A percentile compares a stretch with the other conserved stretches of the same genome.
phyloP scores from a whole-genome alignment of 2,797 vertebrate genomes.

The Picus viridis region DNA sequence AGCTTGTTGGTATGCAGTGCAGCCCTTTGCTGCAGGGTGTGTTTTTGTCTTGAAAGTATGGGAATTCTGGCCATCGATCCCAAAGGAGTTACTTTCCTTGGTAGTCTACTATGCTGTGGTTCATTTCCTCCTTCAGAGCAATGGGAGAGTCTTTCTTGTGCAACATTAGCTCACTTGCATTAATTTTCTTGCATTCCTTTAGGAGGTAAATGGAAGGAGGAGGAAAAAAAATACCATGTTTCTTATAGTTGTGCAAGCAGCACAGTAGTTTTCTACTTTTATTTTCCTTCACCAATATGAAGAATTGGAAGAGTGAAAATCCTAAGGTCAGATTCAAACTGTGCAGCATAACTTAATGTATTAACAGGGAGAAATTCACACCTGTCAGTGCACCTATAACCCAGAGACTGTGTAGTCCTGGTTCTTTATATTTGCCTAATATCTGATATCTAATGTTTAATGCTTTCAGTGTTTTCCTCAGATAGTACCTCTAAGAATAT shows the following conservation, averaged over 20 bases:
- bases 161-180: neutral
- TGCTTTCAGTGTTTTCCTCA: neutral
- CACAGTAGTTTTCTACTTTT: neutral
- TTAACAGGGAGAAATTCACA: neutral
- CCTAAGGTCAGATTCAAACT: neutral
- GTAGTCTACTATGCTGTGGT: neutral
- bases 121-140: neutral
- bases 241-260: neutral
- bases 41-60: neutral
- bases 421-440: neutral
- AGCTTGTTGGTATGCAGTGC: rapidly evolving
- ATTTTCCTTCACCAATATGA: neutral
- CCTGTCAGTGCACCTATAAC: neutral
- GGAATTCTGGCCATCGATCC: neutral
- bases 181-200: neutral
- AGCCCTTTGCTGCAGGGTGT: neutral
- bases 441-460: neutral
- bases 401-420: neutral
- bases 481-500: neutral
- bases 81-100: neutral
- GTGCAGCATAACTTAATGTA: rapidly evolving
- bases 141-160: neutral
- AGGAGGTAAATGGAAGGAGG: neutral
- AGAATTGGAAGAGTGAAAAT: neutral
- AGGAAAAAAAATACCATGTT: neutral